phyloP scores from a whole-genome alignment of 2,113 vertebrate genomes.

The Platichthys flesus region DNA sequence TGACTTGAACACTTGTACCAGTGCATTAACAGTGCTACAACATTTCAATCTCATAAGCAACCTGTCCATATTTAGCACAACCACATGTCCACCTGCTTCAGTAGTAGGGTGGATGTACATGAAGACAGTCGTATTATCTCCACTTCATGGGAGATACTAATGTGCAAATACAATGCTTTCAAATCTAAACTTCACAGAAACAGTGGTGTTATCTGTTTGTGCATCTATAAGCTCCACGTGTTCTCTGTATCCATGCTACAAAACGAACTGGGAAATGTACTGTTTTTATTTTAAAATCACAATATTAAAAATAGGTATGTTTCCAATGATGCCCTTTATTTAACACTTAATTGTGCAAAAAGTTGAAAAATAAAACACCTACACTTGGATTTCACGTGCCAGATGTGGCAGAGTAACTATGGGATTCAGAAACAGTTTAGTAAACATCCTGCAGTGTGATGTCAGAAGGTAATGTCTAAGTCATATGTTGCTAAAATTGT shows the following conservation, averaged over 20 bases:
- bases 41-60: conserved; percentile 55
- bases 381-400: no score
- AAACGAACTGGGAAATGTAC: conserved; percentile 27
- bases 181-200: conserved; percentile 39
- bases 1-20: not conserved
- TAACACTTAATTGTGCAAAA: conserved; percentile 11
- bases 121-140: conserved; percentile 40
- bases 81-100: conserved; percentile 41
- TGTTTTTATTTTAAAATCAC: conserved; percentile 3
- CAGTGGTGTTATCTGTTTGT: conserved; percentile 40
- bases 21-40: conserved; percentile 33
- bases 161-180: conserved; percentile 74
- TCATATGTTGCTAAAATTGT: not conserved
- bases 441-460: not conserved
- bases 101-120: conserved; percentile 39
- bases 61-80: conserved; percentile 56
- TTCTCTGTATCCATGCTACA: conserved; percentile 34
- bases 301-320: conserved; percentile 15
- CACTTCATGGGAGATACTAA: conserved; percentile 52
- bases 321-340: conserved; percentile 23
- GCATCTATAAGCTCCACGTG: conserved; percentile 20
- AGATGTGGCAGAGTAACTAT: no score
- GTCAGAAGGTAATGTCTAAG: not conserved
- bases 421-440: not conserved
- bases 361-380: no score